A percentile compares a stretch with the other conserved stretches of the same genome.
These are phyloP conservation scores for Polia nebulosa DNA, from an alignment of 2,888 invertebrate genomes.

Conservation along the genomic window DNA sequence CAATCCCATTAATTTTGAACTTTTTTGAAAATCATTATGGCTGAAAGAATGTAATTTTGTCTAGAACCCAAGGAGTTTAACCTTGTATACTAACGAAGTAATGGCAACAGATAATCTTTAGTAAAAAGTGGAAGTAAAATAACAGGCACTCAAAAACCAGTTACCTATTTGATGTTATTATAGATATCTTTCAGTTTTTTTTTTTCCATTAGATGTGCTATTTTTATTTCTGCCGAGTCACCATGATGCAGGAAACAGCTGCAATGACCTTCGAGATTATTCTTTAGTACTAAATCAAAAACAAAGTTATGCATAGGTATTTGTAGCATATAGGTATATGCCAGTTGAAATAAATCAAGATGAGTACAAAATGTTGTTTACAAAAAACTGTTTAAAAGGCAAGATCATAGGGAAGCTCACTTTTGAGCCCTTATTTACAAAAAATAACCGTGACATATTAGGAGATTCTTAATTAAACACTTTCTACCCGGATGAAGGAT, in stretches of 20 bases:
- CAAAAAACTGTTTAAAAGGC: background rate
- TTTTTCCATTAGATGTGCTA: background rate
- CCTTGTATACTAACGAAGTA: background rate
- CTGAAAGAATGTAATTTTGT: too few species aligned
- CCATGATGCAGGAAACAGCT: slow-evolving; percentile 22
- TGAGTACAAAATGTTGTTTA: too few species aligned
- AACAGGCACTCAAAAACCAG: slow-evolving; percentile 1
- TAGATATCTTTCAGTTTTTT: slow-evolving; percentile 19
- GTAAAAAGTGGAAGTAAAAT: slow-evolving; percentile 19
- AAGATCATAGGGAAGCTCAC: too few species aligned
- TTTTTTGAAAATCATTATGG: too few species aligned
- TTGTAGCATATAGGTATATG: background rate
- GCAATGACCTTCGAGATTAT: slow-evolving; percentile 5
- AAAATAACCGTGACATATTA: too few species aligned
- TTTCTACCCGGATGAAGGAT: too few species aligned
- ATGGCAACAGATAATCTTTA: background rate
- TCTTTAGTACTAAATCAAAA: slow-evolving; percentile 23
- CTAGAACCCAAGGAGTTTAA: background rate
- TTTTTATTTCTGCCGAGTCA: slow-evolving; percentile 12
- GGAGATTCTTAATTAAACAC: too few species aligned
- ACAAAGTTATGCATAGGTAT: background rate
- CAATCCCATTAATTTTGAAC: too few species aligned
- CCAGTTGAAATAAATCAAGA: background rate
- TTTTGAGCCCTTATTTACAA: too few species aligned
- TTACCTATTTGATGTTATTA: background rate